Conservation (phyloP, 1,140 invertebrate genomes). For the Eciton burchellii region DNA sequence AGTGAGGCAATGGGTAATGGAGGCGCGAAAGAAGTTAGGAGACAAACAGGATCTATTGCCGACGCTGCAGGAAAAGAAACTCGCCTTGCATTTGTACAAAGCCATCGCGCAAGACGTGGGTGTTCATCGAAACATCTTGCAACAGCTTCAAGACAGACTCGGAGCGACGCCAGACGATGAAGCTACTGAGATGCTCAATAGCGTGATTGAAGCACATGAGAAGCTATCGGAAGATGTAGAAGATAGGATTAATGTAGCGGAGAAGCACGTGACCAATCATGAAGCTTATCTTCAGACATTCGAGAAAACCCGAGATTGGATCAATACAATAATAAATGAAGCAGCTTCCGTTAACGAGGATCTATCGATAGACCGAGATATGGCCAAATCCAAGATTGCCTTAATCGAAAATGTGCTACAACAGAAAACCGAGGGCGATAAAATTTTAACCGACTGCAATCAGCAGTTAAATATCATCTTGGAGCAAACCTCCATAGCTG, state of each 20-base stretch:
- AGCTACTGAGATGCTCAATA: slow-evolving; percentile 89
- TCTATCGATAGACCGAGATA: slow-evolving; percentile 90
- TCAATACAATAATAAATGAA: slow-evolving; percentile 90
- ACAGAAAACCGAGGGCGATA: slow-evolving; percentile 91
- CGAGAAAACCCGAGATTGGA: slow-evolving; percentile 91
- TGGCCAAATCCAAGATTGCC: slow-evolving; percentile 90
- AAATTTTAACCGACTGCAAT: slow-evolving; percentile 90
- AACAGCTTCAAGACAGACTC: slow-evolving; percentile 92
- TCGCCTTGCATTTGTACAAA: slow-evolving; percentile 91
- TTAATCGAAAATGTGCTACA: slow-evolving; percentile 91
- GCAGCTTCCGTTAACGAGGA: slow-evolving; percentile 89
- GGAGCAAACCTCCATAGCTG: slow-evolving; percentile 91
- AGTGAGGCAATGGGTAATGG: slow-evolving; percentile 92
- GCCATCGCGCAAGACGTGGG: slow-evolving; percentile 93
- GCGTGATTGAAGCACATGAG: slow-evolving; percentile 90
- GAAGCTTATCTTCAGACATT: slow-evolving; percentile 93
- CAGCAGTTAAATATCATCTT: slow-evolving; percentile 90
- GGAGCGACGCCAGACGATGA: slow-evolving; percentile 91
- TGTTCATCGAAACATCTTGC: slow-evolving; percentile 91
- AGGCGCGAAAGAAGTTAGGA: slow-evolving; percentile 90
- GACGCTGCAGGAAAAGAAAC: slow-evolving; percentile 94
- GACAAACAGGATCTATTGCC: slow-evolving; percentile 89
- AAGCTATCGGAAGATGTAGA: slow-evolving; percentile 89
- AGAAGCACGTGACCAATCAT: slow-evolving; percentile 92
- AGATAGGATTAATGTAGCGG: slow-evolving; percentile 88